Conservation (phyloP, 1,140 invertebrate species). For the Drosophila watanabei region DNA sequence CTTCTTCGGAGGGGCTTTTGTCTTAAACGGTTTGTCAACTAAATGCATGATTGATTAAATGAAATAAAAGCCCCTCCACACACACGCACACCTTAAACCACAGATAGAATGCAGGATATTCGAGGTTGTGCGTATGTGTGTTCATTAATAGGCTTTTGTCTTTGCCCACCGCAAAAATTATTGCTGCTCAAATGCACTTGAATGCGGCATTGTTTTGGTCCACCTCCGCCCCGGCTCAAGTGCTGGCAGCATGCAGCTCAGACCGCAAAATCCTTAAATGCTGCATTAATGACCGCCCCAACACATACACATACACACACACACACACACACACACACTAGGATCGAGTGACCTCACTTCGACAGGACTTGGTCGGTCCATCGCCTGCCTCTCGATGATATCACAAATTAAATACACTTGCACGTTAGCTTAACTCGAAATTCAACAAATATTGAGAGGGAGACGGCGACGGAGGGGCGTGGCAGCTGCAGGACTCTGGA, state of each 20-base stretch:
- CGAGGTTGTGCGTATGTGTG: slow-evolving; percentile 35
- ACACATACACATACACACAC: slow-evolving; percentile 1
- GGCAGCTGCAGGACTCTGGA: slow-evolving; percentile 28
- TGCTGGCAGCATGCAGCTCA: slow-evolving; percentile 19
- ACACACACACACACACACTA: neutral
- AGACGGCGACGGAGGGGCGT: slow-evolving; percentile 3
- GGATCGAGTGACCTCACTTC: slow-evolving; percentile 1
- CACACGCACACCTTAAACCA: slow-evolving; percentile 28
- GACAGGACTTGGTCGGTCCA: neutral
- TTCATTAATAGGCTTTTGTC: slow-evolving; percentile 84
- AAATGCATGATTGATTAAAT: slow-evolving; percentile 77
- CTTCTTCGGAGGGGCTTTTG: slow-evolving; percentile 46
- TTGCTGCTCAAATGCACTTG: slow-evolving; percentile 82
- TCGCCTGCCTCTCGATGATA: slow-evolving; percentile 35
- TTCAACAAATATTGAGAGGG: slow-evolving; percentile 52
- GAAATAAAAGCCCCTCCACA: slow-evolving; percentile 62
- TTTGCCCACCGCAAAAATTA: slow-evolving; percentile 82
- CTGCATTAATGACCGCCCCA: slow-evolving; percentile 60
- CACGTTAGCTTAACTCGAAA: slow-evolving; percentile 65
- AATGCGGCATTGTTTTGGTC: slow-evolving; percentile 66
- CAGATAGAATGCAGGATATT: slow-evolving; percentile 56
- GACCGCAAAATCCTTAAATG: slow-evolving; percentile 79
- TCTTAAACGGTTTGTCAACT: slow-evolving; percentile 70
- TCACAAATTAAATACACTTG: slow-evolving; percentile 77
- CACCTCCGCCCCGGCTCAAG: slow-evolving; percentile 5